Percentiles rank a stretch among this genome's conserved stretches.
Evolutionary conservation across 2,888 invertebrate genomes (phyloP).

Genomic region (Stenurella melanura): DNA sequence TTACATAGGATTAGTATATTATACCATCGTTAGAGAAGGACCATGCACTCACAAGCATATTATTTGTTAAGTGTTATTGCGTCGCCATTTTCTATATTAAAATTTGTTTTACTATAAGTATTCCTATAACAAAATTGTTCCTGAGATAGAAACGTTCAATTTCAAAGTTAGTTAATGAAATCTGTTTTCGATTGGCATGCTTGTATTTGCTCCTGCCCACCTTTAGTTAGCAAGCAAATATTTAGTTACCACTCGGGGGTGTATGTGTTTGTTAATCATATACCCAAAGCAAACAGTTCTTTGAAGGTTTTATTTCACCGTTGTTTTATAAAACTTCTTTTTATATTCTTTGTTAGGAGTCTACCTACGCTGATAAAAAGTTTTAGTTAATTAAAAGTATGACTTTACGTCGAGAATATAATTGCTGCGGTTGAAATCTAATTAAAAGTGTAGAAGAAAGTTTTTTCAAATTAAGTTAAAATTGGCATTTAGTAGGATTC

Average conservation of each 20-base stretch:
- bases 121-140: no score
- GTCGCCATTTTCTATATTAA: no score
- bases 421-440: slow-evolving; percentile 16
- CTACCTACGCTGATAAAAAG: background rate
- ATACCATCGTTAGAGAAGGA: no score
- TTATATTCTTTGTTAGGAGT: background rate
- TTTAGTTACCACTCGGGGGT: background rate
- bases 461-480: slow-evolving; percentile 13
- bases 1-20: no score
- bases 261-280: background rate
- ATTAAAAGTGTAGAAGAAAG: background rate
- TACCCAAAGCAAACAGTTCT: background rate
- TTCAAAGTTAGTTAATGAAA: background rate
- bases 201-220: background rate
- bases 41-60: no score
- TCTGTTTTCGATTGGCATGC: background rate
- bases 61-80: no score
- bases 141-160: background rate
- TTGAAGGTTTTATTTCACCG: background rate
- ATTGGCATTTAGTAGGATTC: slow-evolving; percentile 7
- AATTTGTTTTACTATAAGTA: no score
- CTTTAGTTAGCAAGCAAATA: background rate
- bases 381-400: slow-evolving; percentile 26
- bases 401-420: slow-evolving; percentile 6
- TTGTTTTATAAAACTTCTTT: background rate